These are phyloP conservation scores for Trachurus trachurus DNA, from an alignment of 2,797 vertebrate species.

Conservation along the genomic window DNA sequence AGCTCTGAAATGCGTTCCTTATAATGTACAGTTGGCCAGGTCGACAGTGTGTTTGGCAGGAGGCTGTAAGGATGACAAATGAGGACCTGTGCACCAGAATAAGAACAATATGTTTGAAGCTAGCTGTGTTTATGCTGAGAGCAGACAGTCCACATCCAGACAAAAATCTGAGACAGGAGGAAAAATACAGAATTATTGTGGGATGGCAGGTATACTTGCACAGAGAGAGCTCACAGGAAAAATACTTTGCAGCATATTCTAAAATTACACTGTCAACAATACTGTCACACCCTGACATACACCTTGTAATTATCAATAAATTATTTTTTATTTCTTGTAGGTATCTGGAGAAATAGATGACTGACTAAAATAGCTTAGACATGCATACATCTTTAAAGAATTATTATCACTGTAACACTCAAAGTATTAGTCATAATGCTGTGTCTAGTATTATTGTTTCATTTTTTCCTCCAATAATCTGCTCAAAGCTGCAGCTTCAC, in stretches of 20 bases:
- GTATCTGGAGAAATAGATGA: background rate
- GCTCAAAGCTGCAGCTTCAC: conserved; percentile 25
- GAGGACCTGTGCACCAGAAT: conserved; percentile 67
- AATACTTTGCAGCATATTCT: background rate
- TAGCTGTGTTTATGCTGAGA: conserved; percentile 53
- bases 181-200: conserved; percentile 58
- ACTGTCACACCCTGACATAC: background rate
- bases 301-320: background rate
- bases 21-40: conserved; percentile 62
- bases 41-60: conserved; percentile 67
- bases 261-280: background rate
- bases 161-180: conserved; percentile 59
- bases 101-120: conserved; percentile 67
- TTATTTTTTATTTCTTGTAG: background rate
- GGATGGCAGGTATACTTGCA: conserved; percentile 35
- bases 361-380: background rate
- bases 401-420: background rate
- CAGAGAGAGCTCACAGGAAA: conserved; percentile 4
- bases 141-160: conserved; percentile 46
- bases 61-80: conserved; percentile 77
- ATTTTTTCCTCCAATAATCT: conserved; percentile 17
- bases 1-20: conserved; percentile 62
- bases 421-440: conserved; percentile 10
- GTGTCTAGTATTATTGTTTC: background rate
- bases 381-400: background rate